A percentile compares a stretch with the other conserved stretches of the same genome.
Evolutionary conservation across 2,113 vertebrate species (phyloP).

Genomic region (Periophthalmodon schlosseri): DNA sequence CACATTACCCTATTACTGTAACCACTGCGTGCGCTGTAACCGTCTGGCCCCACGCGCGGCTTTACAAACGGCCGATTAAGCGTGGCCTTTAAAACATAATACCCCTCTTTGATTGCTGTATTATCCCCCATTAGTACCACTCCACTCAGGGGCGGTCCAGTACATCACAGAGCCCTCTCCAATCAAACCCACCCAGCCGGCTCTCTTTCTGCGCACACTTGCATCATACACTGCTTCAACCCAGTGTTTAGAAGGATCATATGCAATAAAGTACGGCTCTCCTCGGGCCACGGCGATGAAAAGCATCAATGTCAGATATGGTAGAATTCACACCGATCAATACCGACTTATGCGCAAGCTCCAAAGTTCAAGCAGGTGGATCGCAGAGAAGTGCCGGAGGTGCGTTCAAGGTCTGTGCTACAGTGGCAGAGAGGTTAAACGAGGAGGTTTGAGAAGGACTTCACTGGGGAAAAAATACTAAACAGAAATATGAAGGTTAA

Average conservation of each 20-base stretch:
- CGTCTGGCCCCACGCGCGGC: neutral
- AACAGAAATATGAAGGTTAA: neutral
- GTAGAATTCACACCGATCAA: slow-evolving; percentile 44
- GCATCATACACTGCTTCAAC: slow-evolving; percentile 41
- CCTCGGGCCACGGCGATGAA: slow-evolving; percentile 29
- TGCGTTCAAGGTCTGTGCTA: slow-evolving; percentile 20
- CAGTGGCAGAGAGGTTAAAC: slow-evolving; percentile 2
- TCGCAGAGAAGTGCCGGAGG: neutral
- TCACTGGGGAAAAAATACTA: neutral
- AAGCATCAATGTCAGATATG: slow-evolving; percentile 49
- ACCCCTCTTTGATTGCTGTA: slow-evolving; percentile 21
- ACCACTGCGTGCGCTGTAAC: neutral
- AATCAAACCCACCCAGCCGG: slow-evolving; percentile 31
- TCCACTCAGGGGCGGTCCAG: slow-evolving; percentile 19
- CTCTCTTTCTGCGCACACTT: slow-evolving; percentile 27
- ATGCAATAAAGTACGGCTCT: slow-evolving; percentile 40
- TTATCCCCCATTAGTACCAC: slow-evolving; percentile 38
- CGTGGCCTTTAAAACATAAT: slow-evolving; percentile 18
- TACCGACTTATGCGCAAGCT: slow-evolving; percentile 16
- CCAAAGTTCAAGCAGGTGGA: slow-evolving; percentile 11
- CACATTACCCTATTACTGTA: neutral
- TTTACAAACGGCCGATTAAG: slow-evolving; percentile 4
- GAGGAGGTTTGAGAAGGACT: neutral
- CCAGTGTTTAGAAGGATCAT: slow-evolving; percentile 39
- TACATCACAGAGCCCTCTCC: slow-evolving; percentile 17